These are phyloP conservation scores for Rhizomys pruinosus DNA, from an alignment of 2,113 vertebrate genomes.

Conservation along the genomic window DNA sequence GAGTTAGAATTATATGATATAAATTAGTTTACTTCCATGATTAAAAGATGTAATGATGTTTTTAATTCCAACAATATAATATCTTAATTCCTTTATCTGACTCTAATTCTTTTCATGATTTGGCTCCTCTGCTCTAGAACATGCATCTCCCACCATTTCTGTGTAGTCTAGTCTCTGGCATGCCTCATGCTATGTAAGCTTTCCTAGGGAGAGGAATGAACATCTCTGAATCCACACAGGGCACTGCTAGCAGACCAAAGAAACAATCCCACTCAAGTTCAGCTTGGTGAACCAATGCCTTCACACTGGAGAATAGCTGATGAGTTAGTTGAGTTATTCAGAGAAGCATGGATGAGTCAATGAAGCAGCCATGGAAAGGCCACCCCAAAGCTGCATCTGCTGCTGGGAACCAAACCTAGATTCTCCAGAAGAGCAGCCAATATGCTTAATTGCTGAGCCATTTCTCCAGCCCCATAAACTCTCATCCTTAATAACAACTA, in stretches of 20 bases:
- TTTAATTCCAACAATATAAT: not conserved
- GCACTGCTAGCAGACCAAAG: not conserved
- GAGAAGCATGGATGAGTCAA: not conserved
- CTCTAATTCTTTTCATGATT: not conserved
- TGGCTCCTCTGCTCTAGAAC: not conserved
- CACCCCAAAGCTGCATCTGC: not conserved
- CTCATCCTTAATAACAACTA: not conserved
- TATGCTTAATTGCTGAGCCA: too few relatives aligned
- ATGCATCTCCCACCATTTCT: not conserved
- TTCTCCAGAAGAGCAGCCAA: too few relatives aligned
- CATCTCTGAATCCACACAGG: not conserved
- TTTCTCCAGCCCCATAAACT: too few relatives aligned
- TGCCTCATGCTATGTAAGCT: not conserved
- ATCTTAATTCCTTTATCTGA: slow-evolving; percentile 18
- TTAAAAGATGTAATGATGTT: not conserved
- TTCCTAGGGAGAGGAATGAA: not conserved
- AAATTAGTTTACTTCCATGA: not conserved
- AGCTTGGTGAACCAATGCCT: not conserved
- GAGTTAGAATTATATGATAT: not conserved
- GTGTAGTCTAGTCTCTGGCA: not conserved
- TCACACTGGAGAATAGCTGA: not conserved
- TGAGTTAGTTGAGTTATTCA: too few relatives aligned
- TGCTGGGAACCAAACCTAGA: too few relatives aligned
- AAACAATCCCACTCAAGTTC: not conserved
- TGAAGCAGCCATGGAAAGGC: too few relatives aligned